Evolutionary conservation across 2,797 vertebrate genomes (phyloP), one percentile per base, ranked within the genome.

Genomic region (Esox lucius): DNA sequence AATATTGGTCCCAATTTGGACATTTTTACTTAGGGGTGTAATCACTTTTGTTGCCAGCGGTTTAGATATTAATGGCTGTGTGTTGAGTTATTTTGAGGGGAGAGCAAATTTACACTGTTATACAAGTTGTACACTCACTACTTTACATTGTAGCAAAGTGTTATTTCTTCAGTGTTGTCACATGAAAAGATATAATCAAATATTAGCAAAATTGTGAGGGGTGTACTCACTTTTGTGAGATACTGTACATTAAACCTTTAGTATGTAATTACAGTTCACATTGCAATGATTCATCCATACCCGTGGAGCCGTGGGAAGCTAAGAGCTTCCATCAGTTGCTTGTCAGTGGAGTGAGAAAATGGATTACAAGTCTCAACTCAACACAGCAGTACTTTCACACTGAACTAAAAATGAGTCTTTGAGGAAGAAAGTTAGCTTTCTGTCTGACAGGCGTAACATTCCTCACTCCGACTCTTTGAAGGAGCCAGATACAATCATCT

Each of bases 191-290:
- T n/a, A n/a, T n/a, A n/a, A n/a, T n/a, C n/a, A n/a, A n/a, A n/a
- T n/a, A n/a, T n/a, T n/a, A n/a, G n/a, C n/a, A n/a, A n/a, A n/a
- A n/a, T n/a, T n/a, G n/a, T n/a, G n/a, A n/a, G n/a, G n/a, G n/a
- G n/a, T n/a, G n/a, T n/a, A n/a, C n/a, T n/a, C n/a, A n/a, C n/a
- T n/a, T n/a, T n/a, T n/a, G n/a, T n/a, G n/a, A n/a, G n/a, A n/a
- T n/a, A n/a, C n/a, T n/a, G n/a, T 12, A 61, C 56, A 24, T 61
- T 56, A 22, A 7, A 56, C 9, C 22, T 22, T 61, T 24, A 13
- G 56, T 81, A 76, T 80, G 65, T 88, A 90, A 91, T 91, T 88
- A 88, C 71, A 79, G 80, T 19, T 75, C 80, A 64, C 75, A 82
- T 76, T 64, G 19, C 65, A 81, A 68, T 48, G 67, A 77, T 86